Base-by-base conservation (phyloP, 2,113 vertebrate genomes). In the Anguilla japonica region DNA sequence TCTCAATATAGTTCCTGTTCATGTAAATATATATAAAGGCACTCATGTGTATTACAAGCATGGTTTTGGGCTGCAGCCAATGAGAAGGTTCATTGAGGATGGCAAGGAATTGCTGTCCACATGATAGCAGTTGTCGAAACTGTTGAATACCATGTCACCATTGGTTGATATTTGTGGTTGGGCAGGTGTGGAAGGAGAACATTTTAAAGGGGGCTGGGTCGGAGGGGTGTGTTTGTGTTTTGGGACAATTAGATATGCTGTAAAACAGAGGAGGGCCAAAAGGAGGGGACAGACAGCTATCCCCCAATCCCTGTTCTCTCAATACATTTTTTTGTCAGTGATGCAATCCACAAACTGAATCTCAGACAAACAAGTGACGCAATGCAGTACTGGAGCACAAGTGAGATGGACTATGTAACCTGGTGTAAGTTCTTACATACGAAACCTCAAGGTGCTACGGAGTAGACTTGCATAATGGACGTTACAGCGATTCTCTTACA, bases 1-100 rank as follows among this genome's bases (percentile, higher is more conserved):
- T 26, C 29, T 86, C 14, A 86, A 57, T 60, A 86, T 86, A 86
- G 53, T n/a, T 22, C 39, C 53, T 60, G 78, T 60, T 86, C 85
- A 81, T 39, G 79, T 5, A 60, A 39, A 18, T 60, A n/a, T 86
- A 81, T 81, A 41, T 81, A 81, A 81, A 81, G 22, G 40, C 15
- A 57, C 84, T 81, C 78, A 40, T 53, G 84, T 18, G 46, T 15
- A 40, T n/a, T 26, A 43, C 80, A 79, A 39, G 81, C 41, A 56
- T 39, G 22, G 78, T 80, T 63, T 63, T 81, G 57, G 26, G 11
- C 9, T 41, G 53, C 43, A 41, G 39, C 85, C 85, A 86, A 86
- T 60, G 78, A 81, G 82, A 40, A 56, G 39, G 26, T 63, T 6
- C 71, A 84, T 26, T 46, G 41, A 75, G 63, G 43, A 6, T 34